Percentiles rank a stretch among this genome's conserved stretches.
Evolutionary conservation across 2,113 vertebrate genomes (phyloP).

Genomic region (Stomatorhinus ivindoensis): DNA sequence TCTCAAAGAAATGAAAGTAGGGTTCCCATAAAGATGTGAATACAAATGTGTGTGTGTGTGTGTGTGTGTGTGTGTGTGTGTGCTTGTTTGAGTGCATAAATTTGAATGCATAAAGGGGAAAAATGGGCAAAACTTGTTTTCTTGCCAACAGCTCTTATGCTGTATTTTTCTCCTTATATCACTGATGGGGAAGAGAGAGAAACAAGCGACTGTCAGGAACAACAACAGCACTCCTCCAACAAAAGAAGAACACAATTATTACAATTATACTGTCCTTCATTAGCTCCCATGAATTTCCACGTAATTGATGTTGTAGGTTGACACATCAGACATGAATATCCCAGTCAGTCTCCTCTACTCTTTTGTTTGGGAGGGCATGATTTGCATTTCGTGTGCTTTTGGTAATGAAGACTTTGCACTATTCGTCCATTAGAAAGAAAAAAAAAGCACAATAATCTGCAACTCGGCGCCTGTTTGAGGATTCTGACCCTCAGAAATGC

Average conservation of each 20-base stretch:
- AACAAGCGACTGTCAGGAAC: conserved; percentile 81
- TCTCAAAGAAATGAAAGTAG: background rate
- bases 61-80: background rate
- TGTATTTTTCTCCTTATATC: conserved; percentile 15
- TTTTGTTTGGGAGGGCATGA: conserved; percentile 78
- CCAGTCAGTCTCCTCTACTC: conserved; percentile 77
- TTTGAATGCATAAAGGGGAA: background rate
- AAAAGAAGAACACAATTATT: conserved; percentile 82
- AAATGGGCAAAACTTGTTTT: conserved; percentile 45
- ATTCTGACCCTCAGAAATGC: conserved; percentile 89
- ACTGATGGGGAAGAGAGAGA: conserved; percentile 69
- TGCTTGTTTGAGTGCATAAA: background rate
- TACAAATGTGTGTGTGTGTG: background rate
- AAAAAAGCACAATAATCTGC: conserved; percentile 85
- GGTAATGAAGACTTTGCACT: conserved; percentile 89
- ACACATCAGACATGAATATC: conserved; percentile 87
- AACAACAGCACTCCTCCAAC: conserved; percentile 71
- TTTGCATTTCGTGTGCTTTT: conserved; percentile 86
- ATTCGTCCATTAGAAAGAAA: conserved; percentile 87
- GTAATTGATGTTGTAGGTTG: conserved; percentile 91
- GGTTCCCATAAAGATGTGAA: background rate
- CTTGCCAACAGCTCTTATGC: conserved; percentile 40
- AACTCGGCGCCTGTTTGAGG: conserved; percentile 88
- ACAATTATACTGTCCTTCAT: conserved; percentile 81
- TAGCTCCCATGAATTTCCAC: conserved; percentile 83